Base-by-base conservation (phyloP, 2,888 invertebrate genomes). In the Limnephilus rhombicus region DNA sequence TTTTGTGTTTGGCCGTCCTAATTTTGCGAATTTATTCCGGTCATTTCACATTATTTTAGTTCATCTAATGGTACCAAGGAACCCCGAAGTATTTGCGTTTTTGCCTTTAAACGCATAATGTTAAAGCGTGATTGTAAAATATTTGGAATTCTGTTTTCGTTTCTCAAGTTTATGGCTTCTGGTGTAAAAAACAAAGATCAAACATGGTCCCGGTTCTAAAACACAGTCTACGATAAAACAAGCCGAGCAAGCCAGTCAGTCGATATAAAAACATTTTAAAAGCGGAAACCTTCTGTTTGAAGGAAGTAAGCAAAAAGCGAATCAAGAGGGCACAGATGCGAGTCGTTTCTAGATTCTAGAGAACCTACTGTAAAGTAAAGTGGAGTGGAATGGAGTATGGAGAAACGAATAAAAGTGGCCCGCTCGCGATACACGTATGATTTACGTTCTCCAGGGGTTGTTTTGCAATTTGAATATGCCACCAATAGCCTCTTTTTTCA, bases 401-500 rank as follows among this genome's bases (percentile, higher is more conserved):
- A 24, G 80, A 80, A 89, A 89, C 80, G 88, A 89, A 89, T 89
- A 80, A 89, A 89, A 89, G 80, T 89, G 34, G 37, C 34, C 37
- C 34, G 88, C 34, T 80, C 80, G 41, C 88, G 88, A 31, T 80
- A 80, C 88, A 87, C 37, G 92, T 85, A 91, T 93, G 93, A 93
- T 92, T 92, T 92, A 93, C 89, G 80, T 85, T 31, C 83, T 92
- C 91, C 92, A 80, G 53, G 93, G 93, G 93, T 80, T 85, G 91
- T 91, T 92, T 92, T 90, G 92, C 91, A 92, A 92, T 93, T 92
- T 93, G 92, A 93, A 92, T 91, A 91, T 89, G 91, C 68, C 45
- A 92, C 31, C 92, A 90, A 88, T 80, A 80, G 37, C 91, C 91
- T 49, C 9, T 80, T 80, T 68, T 85, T 80, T 86, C 80, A 45